Evolutionary conservation across 2,797 vertebrate species (phyloP).

Genomic region (Neopelma chrysocephalum): DNA sequence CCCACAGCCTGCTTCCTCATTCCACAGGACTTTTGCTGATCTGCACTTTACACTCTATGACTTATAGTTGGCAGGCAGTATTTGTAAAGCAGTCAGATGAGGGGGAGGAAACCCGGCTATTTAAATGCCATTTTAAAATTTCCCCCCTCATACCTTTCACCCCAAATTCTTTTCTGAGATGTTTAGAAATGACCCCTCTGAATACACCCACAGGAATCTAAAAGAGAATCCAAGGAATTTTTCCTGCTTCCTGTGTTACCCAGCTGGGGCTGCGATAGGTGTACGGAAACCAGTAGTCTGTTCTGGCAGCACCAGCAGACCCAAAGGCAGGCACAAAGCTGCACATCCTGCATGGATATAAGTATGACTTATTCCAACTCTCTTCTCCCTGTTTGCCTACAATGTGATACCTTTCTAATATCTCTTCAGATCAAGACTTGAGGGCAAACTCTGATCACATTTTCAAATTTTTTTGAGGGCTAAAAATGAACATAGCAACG

Average conservation of each 20-base stretch:
- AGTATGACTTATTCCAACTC: background rate
- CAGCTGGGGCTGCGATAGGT: background rate
- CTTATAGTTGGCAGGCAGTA: conserved; percentile 24
- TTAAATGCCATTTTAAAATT: conserved; percentile 38
- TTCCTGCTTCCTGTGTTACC: background rate
- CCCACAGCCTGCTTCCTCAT: conserved; percentile 63
- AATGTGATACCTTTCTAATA: background rate
- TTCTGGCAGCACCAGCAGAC: background rate
- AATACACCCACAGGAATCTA: background rate
- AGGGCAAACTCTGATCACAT: background rate
- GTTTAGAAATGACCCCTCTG: background rate
- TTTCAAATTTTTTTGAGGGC: background rate
- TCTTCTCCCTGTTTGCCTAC: background rate
- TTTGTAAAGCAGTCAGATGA: conserved; percentile 32
- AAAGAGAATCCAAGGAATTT: conserved; percentile 22
- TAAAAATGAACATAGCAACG: background rate
- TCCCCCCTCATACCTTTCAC: background rate
- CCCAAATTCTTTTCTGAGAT: background rate
- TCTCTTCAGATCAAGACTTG: background rate
- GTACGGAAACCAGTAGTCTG: background rate
- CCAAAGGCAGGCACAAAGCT: background rate
- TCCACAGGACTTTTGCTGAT: conserved; percentile 54
- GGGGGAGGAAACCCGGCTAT: conserved; percentile 14
- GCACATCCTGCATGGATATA: background rate
- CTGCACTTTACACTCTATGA: conserved; percentile 55